These are phyloP conservation scores for Girardia tigrina DNA, from an alignment of 2,888 invertebrate species.

Conservation along the genomic window DNA sequence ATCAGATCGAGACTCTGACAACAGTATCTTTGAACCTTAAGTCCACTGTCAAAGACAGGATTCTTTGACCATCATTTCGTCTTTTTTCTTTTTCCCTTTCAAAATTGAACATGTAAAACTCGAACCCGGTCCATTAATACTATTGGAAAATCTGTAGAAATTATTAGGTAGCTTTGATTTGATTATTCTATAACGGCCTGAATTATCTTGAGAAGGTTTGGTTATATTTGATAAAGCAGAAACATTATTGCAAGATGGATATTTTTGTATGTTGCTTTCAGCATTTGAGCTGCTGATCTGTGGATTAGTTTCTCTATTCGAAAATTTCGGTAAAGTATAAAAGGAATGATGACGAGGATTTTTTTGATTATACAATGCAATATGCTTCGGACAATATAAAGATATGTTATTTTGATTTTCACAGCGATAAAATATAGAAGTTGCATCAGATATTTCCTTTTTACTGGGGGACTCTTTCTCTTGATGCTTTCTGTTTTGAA, in stretches of 20 bases:
- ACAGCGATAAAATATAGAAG: not conserved
- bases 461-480: no score
- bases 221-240: not conserved
- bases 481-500: no score
- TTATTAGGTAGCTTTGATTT: not conserved
- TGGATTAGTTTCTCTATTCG: not conserved
- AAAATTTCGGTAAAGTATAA: not conserved
- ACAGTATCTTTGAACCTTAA: no score
- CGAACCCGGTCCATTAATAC: not conserved
- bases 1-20: no score
- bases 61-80: slow-evolving; percentile 11
- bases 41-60: not conserved
- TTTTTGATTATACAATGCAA: not conserved
- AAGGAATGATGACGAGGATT: slow-evolving; percentile 5
- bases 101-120: not conserved
- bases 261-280: not conserved
- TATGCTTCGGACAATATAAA: not conserved
- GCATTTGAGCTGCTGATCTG: not conserved
- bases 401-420: not conserved
- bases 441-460: not conserved
- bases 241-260: not conserved
- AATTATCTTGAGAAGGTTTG: not conserved
- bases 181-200: not conserved
- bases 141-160: not conserved
- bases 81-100: slow-evolving; percentile 1